Conservation (phyloP, 2,888 invertebrate species). For the Cerastis leucographa region DNA sequence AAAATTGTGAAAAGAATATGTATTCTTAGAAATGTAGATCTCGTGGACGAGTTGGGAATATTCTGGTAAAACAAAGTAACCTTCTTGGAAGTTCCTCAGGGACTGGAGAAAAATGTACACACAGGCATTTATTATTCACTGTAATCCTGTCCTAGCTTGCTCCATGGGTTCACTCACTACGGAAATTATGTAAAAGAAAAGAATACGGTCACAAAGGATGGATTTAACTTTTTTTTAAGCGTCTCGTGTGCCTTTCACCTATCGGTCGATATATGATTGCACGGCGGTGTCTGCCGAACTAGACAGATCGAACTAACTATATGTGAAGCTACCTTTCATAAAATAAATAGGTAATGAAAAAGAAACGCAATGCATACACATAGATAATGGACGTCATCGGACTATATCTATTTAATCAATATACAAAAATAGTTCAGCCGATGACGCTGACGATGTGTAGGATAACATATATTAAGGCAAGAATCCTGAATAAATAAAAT, state of each 20-base stretch:
- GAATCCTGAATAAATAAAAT: neutral
- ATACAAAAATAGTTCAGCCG: neutral
- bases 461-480: neutral
- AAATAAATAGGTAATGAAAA: neutral
- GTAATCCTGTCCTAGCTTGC: conserved; percentile 19
- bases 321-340: neutral
- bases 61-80: conserved; percentile 50
- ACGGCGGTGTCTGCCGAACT: neutral
- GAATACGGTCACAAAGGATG: neutral
- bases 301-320: neutral
- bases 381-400: neutral
- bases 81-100: conserved; percentile 42
- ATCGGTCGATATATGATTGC: neutral
- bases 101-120: conserved; percentile 48
- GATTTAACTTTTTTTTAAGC: neutral
- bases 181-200: conserved; percentile 10
- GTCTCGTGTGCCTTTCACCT: neutral
- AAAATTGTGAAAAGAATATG: conserved; percentile 44
- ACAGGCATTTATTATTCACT: conserved; percentile 50
- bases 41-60: conserved; percentile 47
- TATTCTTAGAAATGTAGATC: conserved; percentile 32
- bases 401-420: neutral
- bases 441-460: neutral
- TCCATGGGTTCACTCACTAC: conserved; percentile 4
- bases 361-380: neutral